A percentile compares a stretch with the other conserved stretches of the same genome.
These are phyloP conservation scores for Acronicta leporina DNA, from an alignment of 2,888 invertebrate species.

Conservation along the genomic window DNA sequence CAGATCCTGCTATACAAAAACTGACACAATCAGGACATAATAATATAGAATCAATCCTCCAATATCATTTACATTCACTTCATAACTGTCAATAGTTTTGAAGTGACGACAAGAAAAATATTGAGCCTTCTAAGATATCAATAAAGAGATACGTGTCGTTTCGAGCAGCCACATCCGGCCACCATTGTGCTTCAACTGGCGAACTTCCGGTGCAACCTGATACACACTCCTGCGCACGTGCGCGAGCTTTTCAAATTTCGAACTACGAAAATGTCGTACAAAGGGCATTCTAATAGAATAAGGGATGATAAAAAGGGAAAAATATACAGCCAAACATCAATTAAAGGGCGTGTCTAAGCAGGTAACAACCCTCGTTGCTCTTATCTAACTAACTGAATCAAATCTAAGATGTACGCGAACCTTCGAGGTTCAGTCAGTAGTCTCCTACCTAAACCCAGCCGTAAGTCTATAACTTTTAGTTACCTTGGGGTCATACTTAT, in stretches of 20 bases:
- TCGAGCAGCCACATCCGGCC: slow-evolving; percentile 88
- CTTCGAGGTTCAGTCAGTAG: no score
- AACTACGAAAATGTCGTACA: slow-evolving; percentile 78
- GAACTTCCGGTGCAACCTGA: slow-evolving; percentile 88
- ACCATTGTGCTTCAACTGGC: slow-evolving; percentile 84
- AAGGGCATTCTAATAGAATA: slow-evolving; percentile 63
- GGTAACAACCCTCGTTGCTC: no score
- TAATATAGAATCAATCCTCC: slow-evolving; percentile 47
- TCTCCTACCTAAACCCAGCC: no score
- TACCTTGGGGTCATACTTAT: no score
- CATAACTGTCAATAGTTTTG: slow-evolving; percentile 73
- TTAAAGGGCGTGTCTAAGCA: no score
- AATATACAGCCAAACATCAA: slow-evolving; percentile 19
- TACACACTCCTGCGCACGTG: slow-evolving; percentile 89
- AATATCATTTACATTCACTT: slow-evolving; percentile 68
- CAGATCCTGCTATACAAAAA: slow-evolving; percentile 31
- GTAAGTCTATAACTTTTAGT: no score
- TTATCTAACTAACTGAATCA: no score
- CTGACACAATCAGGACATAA: slow-evolving; percentile 42
- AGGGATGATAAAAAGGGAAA: slow-evolving; percentile 35
- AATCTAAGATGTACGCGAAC: no score
- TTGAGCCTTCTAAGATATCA: slow-evolving; percentile 87
- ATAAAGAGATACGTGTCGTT: slow-evolving; percentile 88
- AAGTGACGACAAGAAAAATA: slow-evolving; percentile 84
- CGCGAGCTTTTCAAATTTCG: slow-evolving; percentile 85